Base-by-base conservation (phyloP, 1,140 invertebrate species). In the Augochlora pura region DNA sequence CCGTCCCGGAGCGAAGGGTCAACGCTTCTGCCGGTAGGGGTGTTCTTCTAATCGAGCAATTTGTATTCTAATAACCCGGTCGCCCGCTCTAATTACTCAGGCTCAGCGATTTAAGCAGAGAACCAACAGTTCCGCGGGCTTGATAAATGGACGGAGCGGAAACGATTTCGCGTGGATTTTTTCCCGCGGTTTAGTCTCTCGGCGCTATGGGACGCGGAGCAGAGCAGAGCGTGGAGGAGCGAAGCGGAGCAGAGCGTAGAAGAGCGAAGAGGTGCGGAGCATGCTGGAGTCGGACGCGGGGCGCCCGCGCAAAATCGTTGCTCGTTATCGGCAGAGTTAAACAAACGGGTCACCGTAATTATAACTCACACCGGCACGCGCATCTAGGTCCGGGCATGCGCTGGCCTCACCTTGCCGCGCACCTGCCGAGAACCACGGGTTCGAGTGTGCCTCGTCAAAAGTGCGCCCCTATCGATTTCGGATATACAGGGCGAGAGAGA, bases 301-400 rank as follows among this genome's bases (percentile, higher is more conserved):
- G 7, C 25, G 7, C 25, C n/a, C 57, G 69, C 68, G 46, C 39
- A 73, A 82, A 82, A 80, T 80, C 76, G 77, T 67, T 59, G 69
- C 80, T 82, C 60, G 77, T 72, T 73, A 82, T 82, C 77, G 80
- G 65, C 7, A 6, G 54, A 65, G 68, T 80, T 73, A 73, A 82
- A 82, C 80, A 82, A 82, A 82, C 80, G 68, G 68, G 76, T 76
- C 80, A 73, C 52, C 68, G 62, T 79, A 80, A 82, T 82, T 82
- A 79, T 82, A 73, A 79, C 77, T 66, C 65, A 70, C 18, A 71
- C 59, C 59, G 60, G 59, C 54, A 59, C 79, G 74, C 64, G 72
- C 73, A 76, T 68, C 78, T 76, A 80, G 73, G 63, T 60, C 57
- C 64, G 72, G 46, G 65, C 73, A 76, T 80, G 72, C 78, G 64